Percentiles rank a stretch among this genome's conserved stretches.
Evolutionary conservation across 2,888 invertebrate species (phyloP).

Genomic region (Nymphalis c-album): DNA sequence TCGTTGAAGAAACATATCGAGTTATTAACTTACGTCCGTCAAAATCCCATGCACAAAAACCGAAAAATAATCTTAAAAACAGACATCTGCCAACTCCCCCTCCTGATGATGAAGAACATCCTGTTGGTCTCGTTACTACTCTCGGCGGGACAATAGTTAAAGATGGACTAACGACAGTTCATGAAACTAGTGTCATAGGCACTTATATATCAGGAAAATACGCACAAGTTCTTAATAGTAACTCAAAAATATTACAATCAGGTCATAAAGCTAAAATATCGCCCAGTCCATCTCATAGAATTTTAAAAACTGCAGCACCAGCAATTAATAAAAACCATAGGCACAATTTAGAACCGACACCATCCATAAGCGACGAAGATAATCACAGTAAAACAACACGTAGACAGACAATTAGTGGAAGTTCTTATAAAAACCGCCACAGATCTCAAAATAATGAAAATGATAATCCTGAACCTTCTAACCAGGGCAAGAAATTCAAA

Average conservation of each 20-base stretch:
- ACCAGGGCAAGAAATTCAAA: constrained; percentile 72
- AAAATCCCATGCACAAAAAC: constrained; percentile 74
- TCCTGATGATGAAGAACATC: constrained; percentile 84
- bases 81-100: constrained; percentile 70
- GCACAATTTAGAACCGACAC: constrained; percentile 85
- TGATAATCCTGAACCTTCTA: constrained; percentile 59
- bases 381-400: constrained; percentile 78
- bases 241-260: constrained; percentile 83
- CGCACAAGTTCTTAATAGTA: constrained; percentile 92
- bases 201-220: constrained; percentile 94
- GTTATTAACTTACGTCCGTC: constrained; percentile 90
- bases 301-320: constrained; percentile 89
- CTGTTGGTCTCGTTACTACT: constrained; percentile 90
- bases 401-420: constrained; percentile 73
- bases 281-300: constrained; percentile 84
- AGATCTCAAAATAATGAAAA: constrained; percentile 68
- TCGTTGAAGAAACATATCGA: constrained; percentile 92
- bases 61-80: constrained; percentile 70
- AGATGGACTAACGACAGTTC: constrained; percentile 91
- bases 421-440: constrained; percentile 82
- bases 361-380: constrained; percentile 83
- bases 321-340: constrained; percentile 78
- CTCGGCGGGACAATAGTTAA: constrained; percentile 91
- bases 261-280: constrained; percentile 84
- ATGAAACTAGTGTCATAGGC: constrained; percentile 94